These are phyloP conservation scores for Thermophis baileyi DNA, from an alignment of 2,113 vertebrate genomes.

Conservation along the genomic window DNA sequence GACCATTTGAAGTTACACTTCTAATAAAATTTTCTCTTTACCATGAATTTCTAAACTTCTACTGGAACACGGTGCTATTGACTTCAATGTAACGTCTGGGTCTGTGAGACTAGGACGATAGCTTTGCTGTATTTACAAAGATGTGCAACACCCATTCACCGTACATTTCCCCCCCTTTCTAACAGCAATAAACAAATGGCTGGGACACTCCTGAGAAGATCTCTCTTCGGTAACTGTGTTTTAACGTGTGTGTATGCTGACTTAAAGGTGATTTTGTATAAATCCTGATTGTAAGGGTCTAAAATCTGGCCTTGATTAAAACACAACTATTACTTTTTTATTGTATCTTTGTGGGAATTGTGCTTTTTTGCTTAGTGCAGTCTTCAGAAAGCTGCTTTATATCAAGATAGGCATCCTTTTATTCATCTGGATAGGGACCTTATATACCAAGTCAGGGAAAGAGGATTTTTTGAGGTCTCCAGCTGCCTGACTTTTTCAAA, in stretches of 20 bases:
- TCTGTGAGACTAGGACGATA: not conserved
- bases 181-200: constrained; percentile 47
- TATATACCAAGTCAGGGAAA: not conserved
- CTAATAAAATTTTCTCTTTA: not conserved
- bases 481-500: not conserved
- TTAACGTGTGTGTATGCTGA: constrained; percentile 32
- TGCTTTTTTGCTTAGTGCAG: not conserved
- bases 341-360: constrained; percentile 23
- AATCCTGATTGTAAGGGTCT: constrained; percentile 34
- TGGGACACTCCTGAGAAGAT: constrained; percentile 37
- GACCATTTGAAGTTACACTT: not conserved
- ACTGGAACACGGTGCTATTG: not conserved
- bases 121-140: not conserved
- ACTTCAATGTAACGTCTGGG: not conserved
- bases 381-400: not conserved
- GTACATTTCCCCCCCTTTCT: not conserved
- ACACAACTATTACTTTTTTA: constrained; percentile 35
- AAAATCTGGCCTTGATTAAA: constrained; percentile 55
- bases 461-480: not conserved
- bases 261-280: constrained; percentile 63
- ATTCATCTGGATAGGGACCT: not conserved
- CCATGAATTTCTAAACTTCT: not conserved
- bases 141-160: not conserved
- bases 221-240: constrained; percentile 36
- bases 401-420: not conserved